These are phyloP conservation scores for Nyleta sp. DNA, from an alignment of 2,888 invertebrate species.

Conservation along the genomic window DNA sequence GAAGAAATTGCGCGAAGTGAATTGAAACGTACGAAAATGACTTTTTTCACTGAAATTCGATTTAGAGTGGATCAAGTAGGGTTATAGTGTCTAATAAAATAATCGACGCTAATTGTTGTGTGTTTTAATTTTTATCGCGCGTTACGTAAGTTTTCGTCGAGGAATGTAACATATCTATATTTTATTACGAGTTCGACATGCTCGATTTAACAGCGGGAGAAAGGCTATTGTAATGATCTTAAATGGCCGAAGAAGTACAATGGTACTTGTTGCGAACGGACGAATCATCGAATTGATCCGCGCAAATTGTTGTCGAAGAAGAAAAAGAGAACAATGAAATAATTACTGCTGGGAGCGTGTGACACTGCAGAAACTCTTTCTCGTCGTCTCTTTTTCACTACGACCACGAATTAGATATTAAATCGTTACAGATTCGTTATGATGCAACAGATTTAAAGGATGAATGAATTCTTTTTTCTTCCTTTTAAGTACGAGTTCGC, in stretches of 20 bases:
- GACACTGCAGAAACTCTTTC: conserved; percentile 40
- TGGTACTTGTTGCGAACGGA: too few species aligned
- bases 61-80: too few species aligned
- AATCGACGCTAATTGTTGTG: background rate
- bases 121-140: background rate
- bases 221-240: conserved; percentile 13
- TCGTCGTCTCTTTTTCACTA: conserved; percentile 29
- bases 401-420: conserved; percentile 44
- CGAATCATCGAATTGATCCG: too few species aligned
- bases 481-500: conserved; percentile 13
- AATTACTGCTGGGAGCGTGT: too few species aligned
- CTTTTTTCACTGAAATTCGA: too few species aligned
- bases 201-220: conserved; percentile 23
- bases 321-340: too few species aligned
- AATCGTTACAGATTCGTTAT: conserved; percentile 46
- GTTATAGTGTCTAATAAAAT: too few species aligned
- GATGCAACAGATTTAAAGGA: conserved; percentile 51
- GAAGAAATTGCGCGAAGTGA: too few species aligned
- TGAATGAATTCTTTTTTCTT: conserved; percentile 44
- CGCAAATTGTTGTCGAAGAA: too few species aligned
- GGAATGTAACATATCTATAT: background rate
- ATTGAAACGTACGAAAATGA: too few species aligned
- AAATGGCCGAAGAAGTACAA: background rate
- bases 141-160: background rate
- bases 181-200: conserved; percentile 1